Conservation (phyloP, 2,888 invertebrate genomes). For the Diarsia rubi region DNA sequence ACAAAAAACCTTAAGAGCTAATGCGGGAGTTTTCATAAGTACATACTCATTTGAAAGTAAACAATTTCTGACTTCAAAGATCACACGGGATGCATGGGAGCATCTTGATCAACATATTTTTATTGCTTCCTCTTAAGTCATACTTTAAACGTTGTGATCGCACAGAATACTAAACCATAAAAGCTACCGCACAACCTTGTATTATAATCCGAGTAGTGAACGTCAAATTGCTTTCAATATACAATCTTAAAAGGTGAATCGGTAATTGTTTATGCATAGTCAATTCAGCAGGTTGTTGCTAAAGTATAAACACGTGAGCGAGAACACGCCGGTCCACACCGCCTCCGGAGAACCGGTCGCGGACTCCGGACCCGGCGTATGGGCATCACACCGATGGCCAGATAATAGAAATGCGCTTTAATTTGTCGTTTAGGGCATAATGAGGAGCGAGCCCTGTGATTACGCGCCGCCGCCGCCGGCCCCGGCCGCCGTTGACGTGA, state of each 20-base stretch:
- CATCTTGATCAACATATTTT: conserved; percentile 28
- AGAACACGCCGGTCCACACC: conserved; percentile 67
- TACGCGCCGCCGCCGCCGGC: conserved; percentile 89
- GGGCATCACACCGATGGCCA: conserved; percentile 85
- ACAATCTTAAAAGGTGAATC: conserved; percentile 65
- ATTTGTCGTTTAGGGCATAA: conserved; percentile 91
- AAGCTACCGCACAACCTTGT: conserved; percentile 48
- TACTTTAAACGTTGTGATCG: conserved; percentile 24
- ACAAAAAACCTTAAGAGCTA: conserved; percentile 67
- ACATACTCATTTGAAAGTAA: conserved; percentile 44
- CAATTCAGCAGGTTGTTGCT: conserved; percentile 75
- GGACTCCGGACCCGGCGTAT: conserved; percentile 55
- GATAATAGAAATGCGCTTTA: conserved; percentile 91
- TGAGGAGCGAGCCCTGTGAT: conserved; percentile 91
- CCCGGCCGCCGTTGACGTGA: conserved; percentile 90
- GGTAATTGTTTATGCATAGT: conserved; percentile 78
- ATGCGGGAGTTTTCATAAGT: conserved; percentile 46
- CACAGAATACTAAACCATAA: conserved; percentile 28
- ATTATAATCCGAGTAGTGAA: conserved; percentile 49
- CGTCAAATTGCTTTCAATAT: conserved; percentile 64
- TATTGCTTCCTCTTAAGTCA: conserved; percentile 12
- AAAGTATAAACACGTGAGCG: conserved; percentile 75
- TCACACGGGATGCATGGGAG: conserved; percentile 11
- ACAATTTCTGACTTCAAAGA: conserved; percentile 35
- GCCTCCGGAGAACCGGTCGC: conserved; percentile 83